Evolutionary conservation across 2,888 invertebrate species (phyloP), one percentile per base, ranked within the genome.

Genomic region (Conistra vaccinii): DNA sequence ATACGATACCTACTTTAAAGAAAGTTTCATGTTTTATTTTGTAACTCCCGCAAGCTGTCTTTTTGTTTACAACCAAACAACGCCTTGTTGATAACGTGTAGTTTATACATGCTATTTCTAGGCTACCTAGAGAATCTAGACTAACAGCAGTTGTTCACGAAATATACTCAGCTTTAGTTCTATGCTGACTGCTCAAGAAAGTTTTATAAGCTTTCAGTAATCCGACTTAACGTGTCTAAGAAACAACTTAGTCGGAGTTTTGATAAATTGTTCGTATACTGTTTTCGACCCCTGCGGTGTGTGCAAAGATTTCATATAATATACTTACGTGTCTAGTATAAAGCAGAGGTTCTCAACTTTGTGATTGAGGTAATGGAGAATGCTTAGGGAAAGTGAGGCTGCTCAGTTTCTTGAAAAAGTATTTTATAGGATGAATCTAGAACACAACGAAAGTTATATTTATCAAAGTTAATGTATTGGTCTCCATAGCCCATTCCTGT

Each of bases 171-270:
- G 61, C 10, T 77, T 67, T 60, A 51, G 42, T 78, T 70, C 32
- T 62, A 53, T 73, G 79, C 45, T 45, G 62, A 77, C 73, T 70
- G 62, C 32, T 63, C 29, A 73, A 70, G 42, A 78, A 81, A 82
- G 82, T 81, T 78, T 71, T 68, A 68, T 70, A 78, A 73, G 60
- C 55, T 61, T 58, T 63, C 48, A 63, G 73, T 81, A 70, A 78
- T 70, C 62, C 67, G 73, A 77, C 58, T 81, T 77, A 55, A 68
- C 48, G 55, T 57, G 81, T 80, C 70, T 80, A 70, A 67, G 70
- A 81, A 76, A 80, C 55, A 76, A 80, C 67, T 70, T 63, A 32
- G 55, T 48, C 42, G 51, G 45, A 80, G 57, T 76, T 81, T 81
- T 81, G 70, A 81, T 81, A 76, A 70, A 81, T 80, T 71, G 70